Base-by-base conservation (phyloP, 2,113 vertebrate genomes). In the Ramphastos sulfuratus region DNA sequence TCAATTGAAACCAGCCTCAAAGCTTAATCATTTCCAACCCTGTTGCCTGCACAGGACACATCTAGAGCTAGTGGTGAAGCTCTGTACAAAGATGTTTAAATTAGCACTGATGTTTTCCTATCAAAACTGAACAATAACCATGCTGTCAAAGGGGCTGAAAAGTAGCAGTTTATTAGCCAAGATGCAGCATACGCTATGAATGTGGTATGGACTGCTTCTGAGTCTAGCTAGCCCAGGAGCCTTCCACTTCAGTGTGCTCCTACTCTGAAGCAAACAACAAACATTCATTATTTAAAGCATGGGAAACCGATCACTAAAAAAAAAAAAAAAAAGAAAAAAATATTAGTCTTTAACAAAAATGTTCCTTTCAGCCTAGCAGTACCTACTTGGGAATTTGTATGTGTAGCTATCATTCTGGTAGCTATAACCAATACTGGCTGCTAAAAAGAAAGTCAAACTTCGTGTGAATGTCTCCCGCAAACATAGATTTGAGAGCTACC, bases 121-220 rank as follows among this genome's bases (percentile, higher is more conserved):
- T 33, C 56, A 16, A 58, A 44, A 39, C 12, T 46, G 48, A 25
- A 58, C 35, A 25, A 61, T 6, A 23, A 42, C 54, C 1, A 0
- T 8, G 37, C 21, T 39, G 24, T 58, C 63, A 35, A 79, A 89
- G n/a, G 7, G 59, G 23, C 50, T 69, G 81, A 52, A 15, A 52
- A 48, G 23, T 7, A 54, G 23, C 44, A 24, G 35, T 23, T 67
- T 30, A 18, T 67, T 23, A 37, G 21, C 77, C 21, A 66, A 59
- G 54, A 30, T 23, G 23, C 23, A n/a, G 24, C 0, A 0, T 7
- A 7, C 0, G 0, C 59, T 33, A 16, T 5, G 5, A 6, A 27
- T 39, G 23, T 42, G 63, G n/a, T 31, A 9, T 2, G 0, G 19
- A 7, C 33, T n/a, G 23, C 23, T 71, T 31, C 48, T 5, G 5